These are phyloP conservation scores for Nettapus auritus DNA, from an alignment of 2,113 vertebrate genomes.

Conservation along the genomic window DNA sequence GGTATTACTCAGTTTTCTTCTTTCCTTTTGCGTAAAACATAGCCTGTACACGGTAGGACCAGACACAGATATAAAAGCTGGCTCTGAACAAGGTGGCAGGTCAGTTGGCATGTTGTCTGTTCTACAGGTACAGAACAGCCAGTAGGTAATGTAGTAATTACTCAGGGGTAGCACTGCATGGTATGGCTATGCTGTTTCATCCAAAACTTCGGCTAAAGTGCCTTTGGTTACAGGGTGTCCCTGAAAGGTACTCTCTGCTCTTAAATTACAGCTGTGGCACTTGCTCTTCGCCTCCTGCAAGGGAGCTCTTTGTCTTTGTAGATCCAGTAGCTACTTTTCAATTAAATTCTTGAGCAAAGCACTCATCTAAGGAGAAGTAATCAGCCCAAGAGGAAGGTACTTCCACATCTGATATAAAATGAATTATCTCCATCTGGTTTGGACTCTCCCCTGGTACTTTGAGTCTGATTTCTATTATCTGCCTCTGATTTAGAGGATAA, in stretches of 20 bases:
- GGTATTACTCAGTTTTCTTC: neutral
- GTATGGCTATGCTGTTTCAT: neutral
- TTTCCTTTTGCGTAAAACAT: neutral
- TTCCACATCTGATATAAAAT: constrained; percentile 21
- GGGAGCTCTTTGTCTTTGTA: neutral
- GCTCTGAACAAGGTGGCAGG: neutral
- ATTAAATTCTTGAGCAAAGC: constrained; percentile 15
- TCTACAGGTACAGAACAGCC: neutral
- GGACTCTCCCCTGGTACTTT: constrained; percentile 36
- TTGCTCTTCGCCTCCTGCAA: neutral
- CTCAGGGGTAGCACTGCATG: neutral
- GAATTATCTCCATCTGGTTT: constrained; percentile 44
- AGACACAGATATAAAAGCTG: neutral
- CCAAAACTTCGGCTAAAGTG: neutral
- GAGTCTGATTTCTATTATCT: constrained; percentile 47
- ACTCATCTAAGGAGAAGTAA: neutral
- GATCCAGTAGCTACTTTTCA: neutral
- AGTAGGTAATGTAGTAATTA: neutral
- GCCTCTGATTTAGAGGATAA: constrained; percentile 59
- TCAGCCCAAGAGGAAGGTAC: neutral
- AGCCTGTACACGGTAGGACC: neutral
- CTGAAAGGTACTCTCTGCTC: neutral
- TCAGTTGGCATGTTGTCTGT: neutral
- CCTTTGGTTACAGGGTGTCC: neutral
- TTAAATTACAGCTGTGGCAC: neutral